Evolutionary conservation across 30 jellyfish, hydroid and myxozoan genomes (phyloP), one percentile per base, ranked within the genome.

Genomic region (Nemopilema nomurai): DNA sequence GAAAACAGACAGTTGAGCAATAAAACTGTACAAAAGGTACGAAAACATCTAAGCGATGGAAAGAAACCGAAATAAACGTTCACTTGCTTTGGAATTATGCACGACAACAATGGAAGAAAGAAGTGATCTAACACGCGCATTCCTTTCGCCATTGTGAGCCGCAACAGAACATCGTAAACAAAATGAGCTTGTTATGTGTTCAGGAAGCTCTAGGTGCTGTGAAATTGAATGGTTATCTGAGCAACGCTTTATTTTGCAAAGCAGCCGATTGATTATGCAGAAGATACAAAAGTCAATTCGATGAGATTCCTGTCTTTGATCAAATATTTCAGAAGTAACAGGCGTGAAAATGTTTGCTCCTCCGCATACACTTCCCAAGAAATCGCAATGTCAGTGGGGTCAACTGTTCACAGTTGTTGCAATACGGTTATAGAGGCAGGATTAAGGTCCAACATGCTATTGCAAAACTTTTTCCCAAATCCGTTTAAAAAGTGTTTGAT

Each of bases 1-100:
- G 90, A 69, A 82, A 51, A 82, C 90, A 82, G 90, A 82, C 84
- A 82, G 90, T 68, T 69, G 90, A 69, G 83, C 83, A 67, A 69
- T 82, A 82, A 82, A 82, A 50, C 67, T 52, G 83, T 51, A 82
- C 90, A 82, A 82, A 82, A 67, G 90, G 68, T 51, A 70, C 67
- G 69, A 70, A 68, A 82, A 82, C 83, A 82, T 22, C 83, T 70
- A 57, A 69, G 74, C 84, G 87, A 64, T 68, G 78, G 83, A 69
- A 82, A 82, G 81, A 80, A 70, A 80, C 81, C 81, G 81, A 67
- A 68, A 80, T 80, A 80, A 68, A 80, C 81, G 81, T 66, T 80
- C 81, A 80, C 81, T 80, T 80, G 89, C 89, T 68, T 80, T 80
- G 89, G 89, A 66, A 28, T 80, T 80, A 80, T 41, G 81, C 25